A percentile compares a stretch with the other conserved stretches of the same genome.
Conservation (phyloP, 2,797 vertebrate genomes). For the Falco biarmicus region DNA sequence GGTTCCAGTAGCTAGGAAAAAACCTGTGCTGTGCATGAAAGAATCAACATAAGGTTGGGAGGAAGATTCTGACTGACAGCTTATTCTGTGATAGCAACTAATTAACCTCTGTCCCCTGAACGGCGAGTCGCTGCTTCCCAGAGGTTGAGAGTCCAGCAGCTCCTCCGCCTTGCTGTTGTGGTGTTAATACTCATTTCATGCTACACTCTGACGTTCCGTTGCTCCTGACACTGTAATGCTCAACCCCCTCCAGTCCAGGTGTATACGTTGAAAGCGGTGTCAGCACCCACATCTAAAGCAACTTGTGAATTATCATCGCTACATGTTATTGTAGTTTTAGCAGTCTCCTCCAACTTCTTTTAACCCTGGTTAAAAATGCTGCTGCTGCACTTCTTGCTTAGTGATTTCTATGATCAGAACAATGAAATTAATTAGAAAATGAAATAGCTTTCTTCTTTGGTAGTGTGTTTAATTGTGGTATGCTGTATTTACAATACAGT, state of each 20-base stretch:
- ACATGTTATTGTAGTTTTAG: background rate
- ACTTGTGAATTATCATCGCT: background rate
- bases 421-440: conserved; percentile 35
- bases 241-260: background rate
- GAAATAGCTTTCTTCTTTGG: conserved; percentile 7
- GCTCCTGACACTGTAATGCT: background rate
- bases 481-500: conserved; percentile 23
- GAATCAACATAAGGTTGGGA: background rate
- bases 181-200: background rate
- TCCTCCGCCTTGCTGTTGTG: background rate
- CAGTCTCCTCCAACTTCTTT: background rate
- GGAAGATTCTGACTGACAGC: background rate
- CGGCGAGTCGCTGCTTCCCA: background rate
- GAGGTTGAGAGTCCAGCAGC: background rate
- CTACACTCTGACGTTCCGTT: background rate
- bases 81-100: background rate
- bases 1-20: background rate
- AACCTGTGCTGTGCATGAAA: background rate
- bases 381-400: background rate
- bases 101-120: background rate
- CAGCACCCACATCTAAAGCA: background rate
- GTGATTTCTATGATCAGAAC: conserved; percentile 33
- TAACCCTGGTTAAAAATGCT: background rate
- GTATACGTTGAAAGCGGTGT: background rate
- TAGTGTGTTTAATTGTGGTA: conserved; percentile 24